Base-by-base conservation (phyloP, 2,797 vertebrate species). In the Epinephelus malabaricus region DNA sequence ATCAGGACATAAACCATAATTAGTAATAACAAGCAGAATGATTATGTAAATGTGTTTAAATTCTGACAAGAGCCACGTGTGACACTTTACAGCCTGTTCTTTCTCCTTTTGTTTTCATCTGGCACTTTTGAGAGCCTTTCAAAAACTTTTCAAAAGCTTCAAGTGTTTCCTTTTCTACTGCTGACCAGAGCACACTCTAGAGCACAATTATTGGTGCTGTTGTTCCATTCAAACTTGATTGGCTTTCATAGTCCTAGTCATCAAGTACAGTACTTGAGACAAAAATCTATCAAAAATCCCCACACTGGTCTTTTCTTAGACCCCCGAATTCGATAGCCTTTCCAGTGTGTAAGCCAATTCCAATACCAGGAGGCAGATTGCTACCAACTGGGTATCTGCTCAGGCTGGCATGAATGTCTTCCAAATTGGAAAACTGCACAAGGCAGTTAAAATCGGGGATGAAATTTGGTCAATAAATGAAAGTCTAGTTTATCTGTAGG, bases 361-460 rank as follows among this genome's bases (percentile, higher is more conserved):
- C 56, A 62, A n/a, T 54, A 65, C 47, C 54, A 62, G 69, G 62
- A 59, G 77, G 49, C 75, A 84, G 72, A 86, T 71, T 78, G 69
- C 47, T 72, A 45, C 74, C 59, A 59, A 88, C 30, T 78, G 61
- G 43, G 81, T 84, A 79, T 80, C 79, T 84, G 76, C 74, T 87
- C 51, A 49, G 2, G 15, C 30, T 83, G 87, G 73, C 78, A 40
- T 3, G 0, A 12, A 71, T 3, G 21, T 56, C 13, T 49, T 82
- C 76, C 76, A 88, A 50, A 65, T 81, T 67, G 73, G 77, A 74
- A 51, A 60, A 72, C 30, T 62, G 47, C 40, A 46, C 1, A 17
- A 27, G 59, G 17, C 34, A 8, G 59, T 45, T 56, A 21, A 55
- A 77, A 72, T 78, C 23, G 67, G 43, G 61, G 63, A 78, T 56